Evolutionary conservation across 35 echinoderm and acorn worm genomes (phyloP), one percentile per base, ranked within the genome.

Genomic region (Holothuria glaberrima): DNA sequence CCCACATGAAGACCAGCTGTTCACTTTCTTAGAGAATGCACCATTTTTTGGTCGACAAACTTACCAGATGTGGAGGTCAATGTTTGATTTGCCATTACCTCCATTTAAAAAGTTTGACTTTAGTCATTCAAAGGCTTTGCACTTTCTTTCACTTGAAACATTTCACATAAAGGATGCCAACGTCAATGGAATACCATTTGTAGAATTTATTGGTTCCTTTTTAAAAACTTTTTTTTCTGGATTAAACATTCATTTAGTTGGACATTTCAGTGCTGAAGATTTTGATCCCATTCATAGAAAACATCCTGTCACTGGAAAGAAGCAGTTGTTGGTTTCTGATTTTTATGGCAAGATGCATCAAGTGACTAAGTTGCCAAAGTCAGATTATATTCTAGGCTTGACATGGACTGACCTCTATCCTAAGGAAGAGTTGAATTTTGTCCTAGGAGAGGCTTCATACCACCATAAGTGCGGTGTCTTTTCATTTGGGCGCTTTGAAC

Each of bases 341-440:
- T 80, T 98, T 20, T 91, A 94, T 86, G 32, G 58, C 14, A 94
- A 86, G 60, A 46, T 98, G 27, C 93, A 94, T 67, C n/a, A 27
- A 83, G 46, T 68, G 10, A 90, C 82, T 10, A 52, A 68, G 4
- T 62, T 85, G 21, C 61, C 68, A 14, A 82, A 62, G 26, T 83
- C 66, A 24, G 87, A 92, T 59, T 94, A 90, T 64, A 90, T 98
- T 24, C 71, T 98, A 3, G 96, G 89, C 2, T 58, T 94, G 2
- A 94, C 96, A 0, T 98, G 96, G 96, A 98, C 96, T n/a, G 96
- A 98, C 30, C 88, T 98, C 22, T 98, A 98, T 30, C 96, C 96
- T 2, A 87, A 30, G 4, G 91, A 98, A 30, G 93, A 98, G 4
- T 34, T 98, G 72, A 98, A 98, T 58, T 98, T 98, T 94, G 96